phyloP scores from a whole-genome alignment of 2,888 invertebrate genomes.

The Hermaeophaga mercurialis region DNA sequence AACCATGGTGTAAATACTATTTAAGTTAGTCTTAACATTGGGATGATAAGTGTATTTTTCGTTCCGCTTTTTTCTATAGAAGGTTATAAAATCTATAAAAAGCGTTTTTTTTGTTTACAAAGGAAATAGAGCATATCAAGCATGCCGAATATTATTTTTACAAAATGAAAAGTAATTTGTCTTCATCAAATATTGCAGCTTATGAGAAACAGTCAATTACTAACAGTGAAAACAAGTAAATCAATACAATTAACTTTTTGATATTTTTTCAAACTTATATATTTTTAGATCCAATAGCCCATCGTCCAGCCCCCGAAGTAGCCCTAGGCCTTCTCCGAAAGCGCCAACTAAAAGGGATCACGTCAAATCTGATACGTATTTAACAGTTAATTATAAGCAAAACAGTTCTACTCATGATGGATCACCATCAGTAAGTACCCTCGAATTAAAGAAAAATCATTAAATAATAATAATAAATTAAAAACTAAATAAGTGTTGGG shows the following conservation, averaged over 20 bases:
- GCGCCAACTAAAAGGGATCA: constrained; percentile 54
- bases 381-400: constrained; percentile 46
- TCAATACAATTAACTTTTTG: constrained; percentile 1
- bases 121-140: constrained; percentile 16
- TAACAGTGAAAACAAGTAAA: constrained; percentile 32
- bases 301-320: constrained; percentile 58
- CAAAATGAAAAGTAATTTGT: constrained; percentile 45
- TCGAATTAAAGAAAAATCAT: too few species aligned
- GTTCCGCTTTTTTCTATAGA: constrained; percentile 1
- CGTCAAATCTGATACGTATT: constrained; percentile 47
- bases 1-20: background rate
- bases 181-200: constrained; percentile 40
- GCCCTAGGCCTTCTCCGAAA: constrained; percentile 61
- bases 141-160: constrained; percentile 30
- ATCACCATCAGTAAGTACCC: constrained; percentile 44
- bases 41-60: background rate
- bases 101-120: constrained; percentile 6
- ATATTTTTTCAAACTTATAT: background rate
- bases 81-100: background rate
- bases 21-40: background rate
- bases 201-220: constrained; percentile 38
- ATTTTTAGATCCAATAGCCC: constrained; percentile 52
- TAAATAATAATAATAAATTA: too few species aligned
- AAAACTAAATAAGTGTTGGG: too few species aligned
- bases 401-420: constrained; percentile 44